phyloP scores from a whole-genome alignment of 2,797 vertebrate species.

The Cuculus canorus region DNA sequence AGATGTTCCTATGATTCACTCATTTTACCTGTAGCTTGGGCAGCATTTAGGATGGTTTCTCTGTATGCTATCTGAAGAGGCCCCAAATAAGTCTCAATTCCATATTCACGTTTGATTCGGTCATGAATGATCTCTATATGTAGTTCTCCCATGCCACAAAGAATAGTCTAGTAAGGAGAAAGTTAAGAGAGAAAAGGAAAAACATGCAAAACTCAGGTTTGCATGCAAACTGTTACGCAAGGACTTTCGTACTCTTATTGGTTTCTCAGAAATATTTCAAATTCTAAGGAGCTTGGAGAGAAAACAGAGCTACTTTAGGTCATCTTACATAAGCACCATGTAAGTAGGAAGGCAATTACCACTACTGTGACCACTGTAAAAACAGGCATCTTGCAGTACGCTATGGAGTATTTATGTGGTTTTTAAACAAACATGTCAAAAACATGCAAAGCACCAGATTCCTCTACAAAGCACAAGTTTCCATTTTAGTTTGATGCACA shows the following conservation, averaged over 20 bases:
- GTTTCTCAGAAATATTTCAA: not conserved
- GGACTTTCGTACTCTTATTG: not conserved
- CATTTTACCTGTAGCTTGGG: conserved; percentile 80
- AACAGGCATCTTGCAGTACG: not conserved
- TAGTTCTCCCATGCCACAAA: conserved; percentile 98
- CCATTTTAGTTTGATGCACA: not conserved
- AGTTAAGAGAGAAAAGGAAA: not conserved
- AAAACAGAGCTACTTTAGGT: not conserved
- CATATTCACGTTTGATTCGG: conserved; percentile 91
- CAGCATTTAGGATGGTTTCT: conserved; percentile 87
- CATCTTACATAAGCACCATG: not conserved
- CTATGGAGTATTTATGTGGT: not conserved
- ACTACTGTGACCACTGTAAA: not conserved
- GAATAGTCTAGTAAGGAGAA: conserved; percentile 82
- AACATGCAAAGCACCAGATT: not conserved
- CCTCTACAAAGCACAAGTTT: not conserved
- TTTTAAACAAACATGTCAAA: not conserved
- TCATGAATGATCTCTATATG: conserved; percentile 98
- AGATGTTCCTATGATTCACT: not conserved
- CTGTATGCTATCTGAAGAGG: conserved; percentile 95
- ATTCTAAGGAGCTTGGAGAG: not conserved
- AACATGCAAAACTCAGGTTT: not conserved
- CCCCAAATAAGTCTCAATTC: conserved; percentile 91
- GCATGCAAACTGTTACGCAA: not conserved
- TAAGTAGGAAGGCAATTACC: not conserved